Base-by-base conservation (phyloP, 2,888 invertebrate genomes). In the Ctena decussata region DNA sequence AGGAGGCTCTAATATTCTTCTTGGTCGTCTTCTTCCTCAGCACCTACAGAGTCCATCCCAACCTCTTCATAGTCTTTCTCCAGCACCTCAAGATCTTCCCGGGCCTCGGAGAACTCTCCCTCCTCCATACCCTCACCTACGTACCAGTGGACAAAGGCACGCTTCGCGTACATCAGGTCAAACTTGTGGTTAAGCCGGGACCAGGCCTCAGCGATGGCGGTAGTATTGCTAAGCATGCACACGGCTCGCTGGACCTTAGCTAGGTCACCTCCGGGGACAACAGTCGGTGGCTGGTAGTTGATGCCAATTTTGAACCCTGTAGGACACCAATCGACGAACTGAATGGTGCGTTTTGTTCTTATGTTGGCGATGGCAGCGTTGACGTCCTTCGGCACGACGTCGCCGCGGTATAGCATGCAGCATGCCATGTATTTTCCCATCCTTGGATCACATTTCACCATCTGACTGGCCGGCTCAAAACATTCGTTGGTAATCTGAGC, bases 201-300 rank as follows among this genome's bases (percentile, higher is more conserved):
- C 97, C 98, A 98, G 75, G 98, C 98, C 94, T 98, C 97, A n/a
- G 97, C 97, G 93, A 98, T 98, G 91, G 98, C 98, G n/a, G 98
- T 99, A 15, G 98, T 98, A 96, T 99, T 99, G 94, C 98, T 97
- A 77, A 98, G 96, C 97, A 98, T 98, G 84, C 98, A 97, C 12
- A 96, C 94, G 39, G 96, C 96, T 81, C 96, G 90, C 76, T 95
- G 95, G 11, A 96, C 96, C 91, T 96, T 96, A 44, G 96, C 96
- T 89, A 98, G 97, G 90, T 99, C 98, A 94, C 98, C 98, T 8
- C 98, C 98, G n/a, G 99, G 98, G 77, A 99, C 98, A 46, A 98
- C 98, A 32, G 93, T 93, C 71, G 93, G 92, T 87, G 92, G 93
- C 89, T 96, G 98, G 97, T 98, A 98, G 97, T 98, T 98, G 97